These are phyloP conservation scores for Monochamus alternatus DNA, from an alignment of 2,888 invertebrate species.

Conservation along the genomic window DNA sequence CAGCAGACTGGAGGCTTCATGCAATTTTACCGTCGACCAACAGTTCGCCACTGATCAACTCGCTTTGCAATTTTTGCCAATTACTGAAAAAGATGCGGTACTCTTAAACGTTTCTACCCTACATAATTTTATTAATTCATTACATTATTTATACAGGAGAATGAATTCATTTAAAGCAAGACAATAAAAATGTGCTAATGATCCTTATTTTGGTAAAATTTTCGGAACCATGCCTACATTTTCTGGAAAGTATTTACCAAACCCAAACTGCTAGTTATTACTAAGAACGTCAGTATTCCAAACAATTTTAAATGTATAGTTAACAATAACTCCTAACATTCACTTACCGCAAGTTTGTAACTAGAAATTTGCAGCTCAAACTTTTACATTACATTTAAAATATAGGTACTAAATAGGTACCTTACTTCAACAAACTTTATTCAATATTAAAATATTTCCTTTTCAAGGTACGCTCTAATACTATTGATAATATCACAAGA, in stretches of 20 bases:
- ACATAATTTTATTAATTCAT: too few relatives aligned
- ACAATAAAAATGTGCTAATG: too few relatives aligned
- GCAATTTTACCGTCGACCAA: too few relatives aligned
- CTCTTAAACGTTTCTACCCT: too few relatives aligned
- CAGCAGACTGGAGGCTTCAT: too few relatives aligned
- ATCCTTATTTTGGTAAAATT: not conserved
- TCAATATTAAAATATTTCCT: constrained; percentile 14
- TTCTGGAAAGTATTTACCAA: not conserved
- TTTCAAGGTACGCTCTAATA: constrained; percentile 9
- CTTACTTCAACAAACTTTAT: not conserved
- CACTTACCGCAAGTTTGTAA: constrained; percentile 13
- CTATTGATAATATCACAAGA: constrained; percentile 29
- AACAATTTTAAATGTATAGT: constrained; percentile 6
- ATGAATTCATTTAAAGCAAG: too few relatives aligned
- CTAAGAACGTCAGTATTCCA: not conserved
- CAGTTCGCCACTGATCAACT: too few relatives aligned
- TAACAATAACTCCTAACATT: constrained; percentile 12
- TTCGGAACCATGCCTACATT: not conserved
- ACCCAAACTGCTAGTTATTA: not conserved
- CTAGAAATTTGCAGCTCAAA: constrained; percentile 23
- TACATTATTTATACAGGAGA: too few relatives aligned
- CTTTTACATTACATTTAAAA: constrained; percentile 9
- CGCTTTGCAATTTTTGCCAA: too few relatives aligned
- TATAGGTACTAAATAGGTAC: not conserved
- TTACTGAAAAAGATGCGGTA: too few relatives aligned